Percentiles rank a stretch among this genome's conserved stretches.
These are phyloP conservation scores for Xiphophorus couchianus DNA, from an alignment of 2,113 vertebrate genomes.

Conservation along the genomic window DNA sequence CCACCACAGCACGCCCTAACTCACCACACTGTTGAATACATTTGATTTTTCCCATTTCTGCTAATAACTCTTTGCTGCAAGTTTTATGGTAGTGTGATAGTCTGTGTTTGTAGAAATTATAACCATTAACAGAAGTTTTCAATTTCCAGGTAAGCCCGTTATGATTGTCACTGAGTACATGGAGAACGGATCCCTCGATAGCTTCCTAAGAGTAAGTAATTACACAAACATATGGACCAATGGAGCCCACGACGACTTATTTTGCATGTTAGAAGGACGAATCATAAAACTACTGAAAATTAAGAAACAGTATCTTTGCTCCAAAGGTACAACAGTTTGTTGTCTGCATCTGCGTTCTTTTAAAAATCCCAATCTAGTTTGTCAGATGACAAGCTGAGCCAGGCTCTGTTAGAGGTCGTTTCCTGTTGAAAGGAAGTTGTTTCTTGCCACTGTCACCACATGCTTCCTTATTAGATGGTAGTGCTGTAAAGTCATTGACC, in stretches of 20 bases:
- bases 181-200: conserved; percentile 79
- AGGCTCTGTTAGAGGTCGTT: not conserved
- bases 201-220: conserved; percentile 75
- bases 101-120: not conserved
- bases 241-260: not conserved
- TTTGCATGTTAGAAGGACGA: not conserved
- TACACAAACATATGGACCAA: conserved; percentile 1
- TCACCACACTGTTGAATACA: conserved; percentile 13
- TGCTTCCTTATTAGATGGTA: not conserved
- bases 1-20: not conserved
- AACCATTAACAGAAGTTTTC: conserved; percentile 5
- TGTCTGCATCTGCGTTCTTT: not conserved
- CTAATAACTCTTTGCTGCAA: conserved; percentile 32
- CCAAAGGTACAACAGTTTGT: not conserved
- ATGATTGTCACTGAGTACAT: conserved; percentile 81
- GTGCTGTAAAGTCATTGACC: not conserved
- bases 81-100: not conserved
- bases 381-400: not conserved
- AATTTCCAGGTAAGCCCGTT: conserved; percentile 73
- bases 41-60: conserved; percentile 16
- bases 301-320: not conserved
- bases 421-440: not conserved
- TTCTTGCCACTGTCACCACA: not conserved
- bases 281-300: not conserved
- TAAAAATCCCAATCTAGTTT: no score